Conservation (phyloP, 1,140 invertebrate species). For the Bradynema listronoti region DNA sequence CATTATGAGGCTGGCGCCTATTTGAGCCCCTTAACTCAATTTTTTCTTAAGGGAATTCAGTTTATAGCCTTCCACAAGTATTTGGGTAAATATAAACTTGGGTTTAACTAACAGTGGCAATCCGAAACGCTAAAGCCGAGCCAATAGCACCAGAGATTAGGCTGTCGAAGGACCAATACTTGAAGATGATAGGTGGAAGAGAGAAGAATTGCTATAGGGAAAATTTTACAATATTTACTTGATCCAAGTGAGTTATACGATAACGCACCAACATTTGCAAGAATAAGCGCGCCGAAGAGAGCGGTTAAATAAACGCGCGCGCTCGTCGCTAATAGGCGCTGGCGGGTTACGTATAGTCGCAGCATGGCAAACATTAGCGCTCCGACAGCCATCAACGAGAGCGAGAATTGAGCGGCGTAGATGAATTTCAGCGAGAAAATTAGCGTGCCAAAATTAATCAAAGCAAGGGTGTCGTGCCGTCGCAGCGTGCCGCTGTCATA, state of each 20-base stretch:
- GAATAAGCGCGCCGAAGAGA: slow-evolving; percentile 17
- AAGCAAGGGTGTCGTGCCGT: too few relatives aligned
- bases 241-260: slow-evolving; percentile 6
- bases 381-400: slow-evolving; percentile 20
- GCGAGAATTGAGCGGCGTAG: slow-evolving; percentile 10
- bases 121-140: slow-evolving; percentile 22
- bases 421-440: slow-evolving; percentile 21
- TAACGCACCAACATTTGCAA: slow-evolving; percentile 26
- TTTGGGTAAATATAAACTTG: too few relatives aligned
- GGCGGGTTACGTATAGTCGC: slow-evolving; percentile 5
- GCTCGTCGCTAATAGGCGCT: slow-evolving; percentile 8
- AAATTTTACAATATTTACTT: slow-evolving; percentile 10
- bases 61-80: too few relatives aligned
- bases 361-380: slow-evolving; percentile 22
- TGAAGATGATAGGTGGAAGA: slow-evolving; percentile 29
- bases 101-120: slow-evolving; percentile 25
- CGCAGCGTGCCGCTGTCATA: too few relatives aligned
- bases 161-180: slow-evolving; percentile 17
- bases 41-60: too few relatives aligned
- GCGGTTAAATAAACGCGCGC: slow-evolving; percentile 13
- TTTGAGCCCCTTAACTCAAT: too few relatives aligned
- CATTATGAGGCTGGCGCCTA: slow-evolving; percentile 26
- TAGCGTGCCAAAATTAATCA: too few relatives aligned
- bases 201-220: slow-evolving; percentile 23
- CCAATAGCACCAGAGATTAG: slow-evolving; percentile 27